Base-by-base conservation (phyloP, 2,888 invertebrate species). In the Epistrophe grossulariae region DNA sequence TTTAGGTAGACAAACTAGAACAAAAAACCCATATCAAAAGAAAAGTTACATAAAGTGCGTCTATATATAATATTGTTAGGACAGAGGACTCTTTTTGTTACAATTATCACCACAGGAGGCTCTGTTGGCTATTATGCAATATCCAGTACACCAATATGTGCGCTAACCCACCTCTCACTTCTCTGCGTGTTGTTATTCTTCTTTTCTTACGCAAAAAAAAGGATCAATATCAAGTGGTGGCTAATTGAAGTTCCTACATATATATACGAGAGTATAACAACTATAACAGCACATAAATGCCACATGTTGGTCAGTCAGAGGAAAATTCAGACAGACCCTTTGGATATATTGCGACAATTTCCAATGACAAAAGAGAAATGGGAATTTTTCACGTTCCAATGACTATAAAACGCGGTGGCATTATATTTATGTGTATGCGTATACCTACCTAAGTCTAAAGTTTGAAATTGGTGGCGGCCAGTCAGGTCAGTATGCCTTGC, bases 161-260 rank as follows among this genome's bases (percentile, higher is more conserved):
- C n/a, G 35, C 35, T 28, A 28, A 55, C 59, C 74, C 66, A 72
- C 66, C 83, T 70, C 35, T 70, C 35, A 40, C 28, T 48, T 13
- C 76, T 74, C 83, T 79, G 83, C 66, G 55, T 87, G 87, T 55
- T 13, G 50, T 72, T 68, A 40, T 87, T 70, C 24, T 66, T 60
- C 60, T 24, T 52, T 66, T 59, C 19, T 62, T 68, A 13, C 55
- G 66, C 64, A 74, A 57, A 68, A 60, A 28, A 60, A 64, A 71
- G 79, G 78, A 85, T 82, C 85, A 79, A 85, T 85, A 85, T 82
- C 82, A 85, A 85, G 85, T 82, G 78, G 78, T 79, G 79, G 79
- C 83, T 87, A 87, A 87, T 87, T 87, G 87, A 82, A 59, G 64
- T 45, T 19, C 55, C 70, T 57, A 28, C 10, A 38, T 66, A 52